Conservation (phyloP, 2,888 invertebrate species). For the Cephus runcator region DNA sequence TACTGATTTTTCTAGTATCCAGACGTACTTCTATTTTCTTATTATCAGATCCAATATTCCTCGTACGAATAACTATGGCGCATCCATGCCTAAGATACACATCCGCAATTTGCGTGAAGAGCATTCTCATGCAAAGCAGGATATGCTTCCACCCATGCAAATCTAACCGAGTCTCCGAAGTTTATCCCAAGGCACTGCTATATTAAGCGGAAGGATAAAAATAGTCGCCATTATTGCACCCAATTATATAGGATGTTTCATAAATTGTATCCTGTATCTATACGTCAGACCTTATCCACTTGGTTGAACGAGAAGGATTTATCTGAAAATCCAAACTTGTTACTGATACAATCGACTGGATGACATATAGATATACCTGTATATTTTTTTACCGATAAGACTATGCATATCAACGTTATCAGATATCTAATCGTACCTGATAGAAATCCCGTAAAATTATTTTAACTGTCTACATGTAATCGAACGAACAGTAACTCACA, state of each 20-base stretch:
- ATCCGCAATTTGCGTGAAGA: background rate
- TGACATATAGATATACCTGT: background rate
- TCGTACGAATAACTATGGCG: background rate
- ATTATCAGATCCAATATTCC: background rate
- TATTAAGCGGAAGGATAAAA: background rate
- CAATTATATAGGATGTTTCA: background rate
- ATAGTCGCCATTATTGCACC: background rate
- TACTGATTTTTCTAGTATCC: too few species aligned
- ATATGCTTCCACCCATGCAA: background rate
- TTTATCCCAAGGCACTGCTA: background rate
- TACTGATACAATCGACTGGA: background rate
- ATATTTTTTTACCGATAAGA: background rate
- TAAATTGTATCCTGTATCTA: background rate
- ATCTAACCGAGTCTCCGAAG: background rate
- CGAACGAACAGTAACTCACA: background rate
- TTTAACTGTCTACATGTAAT: too few species aligned
- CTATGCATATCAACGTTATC: background rate
- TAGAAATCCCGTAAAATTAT: background rate
- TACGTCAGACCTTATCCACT: background rate
- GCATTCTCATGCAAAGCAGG: constrained; percentile 7
- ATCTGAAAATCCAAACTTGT: background rate
- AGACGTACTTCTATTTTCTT: background rate
- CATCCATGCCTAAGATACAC: background rate
- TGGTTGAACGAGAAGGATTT: background rate
- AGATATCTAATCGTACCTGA: background rate